Conservation (phyloP, 1,140 invertebrate species). For the Teleogryllus occipitalis region DNA sequence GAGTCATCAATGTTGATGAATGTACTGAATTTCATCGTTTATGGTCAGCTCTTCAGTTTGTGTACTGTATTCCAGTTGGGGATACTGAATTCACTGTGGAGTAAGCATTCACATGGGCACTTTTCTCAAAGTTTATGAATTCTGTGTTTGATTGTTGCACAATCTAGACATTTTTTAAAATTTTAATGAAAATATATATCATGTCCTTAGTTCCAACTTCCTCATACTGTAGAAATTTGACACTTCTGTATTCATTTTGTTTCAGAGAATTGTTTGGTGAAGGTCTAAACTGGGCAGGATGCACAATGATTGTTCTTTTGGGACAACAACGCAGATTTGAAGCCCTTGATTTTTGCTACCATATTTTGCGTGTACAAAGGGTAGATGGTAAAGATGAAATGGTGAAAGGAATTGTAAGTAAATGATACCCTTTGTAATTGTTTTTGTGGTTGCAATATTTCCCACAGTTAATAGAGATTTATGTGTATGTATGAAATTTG, state of each 20-base stretch:
- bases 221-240: too few species aligned
- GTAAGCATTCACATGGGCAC: slow-evolving; percentile 46
- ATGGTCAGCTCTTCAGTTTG: slow-evolving; percentile 97
- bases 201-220: too few species aligned
- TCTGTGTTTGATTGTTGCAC: neutral
- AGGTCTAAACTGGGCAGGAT: slow-evolving; percentile 97
- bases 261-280: slow-evolving; percentile 93
- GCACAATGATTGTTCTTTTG: slow-evolving; percentile 94
- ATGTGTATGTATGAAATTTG: slow-evolving; percentile 23
- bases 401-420: slow-evolving; percentile 92
- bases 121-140: neutral
- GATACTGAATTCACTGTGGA: slow-evolving; percentile 96
- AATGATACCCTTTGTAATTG: neutral
- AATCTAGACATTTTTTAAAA: too few species aligned
- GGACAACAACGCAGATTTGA: slow-evolving; percentile 96
- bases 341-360: slow-evolving; percentile 97
- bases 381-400: slow-evolving; percentile 95
- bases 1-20: slow-evolving; percentile 94
- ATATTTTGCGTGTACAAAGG: slow-evolving; percentile 90
- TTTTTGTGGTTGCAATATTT: neutral
- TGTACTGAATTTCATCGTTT: slow-evolving; percentile 95
- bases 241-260: slow-evolving; percentile 20
- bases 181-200: too few species aligned
- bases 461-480: neutral
- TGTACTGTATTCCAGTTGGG: slow-evolving; percentile 95